These are phyloP conservation scores for Mormyrus proboscirostris DNA, from an alignment of 2,797 vertebrate species.

Conservation along the genomic window DNA sequence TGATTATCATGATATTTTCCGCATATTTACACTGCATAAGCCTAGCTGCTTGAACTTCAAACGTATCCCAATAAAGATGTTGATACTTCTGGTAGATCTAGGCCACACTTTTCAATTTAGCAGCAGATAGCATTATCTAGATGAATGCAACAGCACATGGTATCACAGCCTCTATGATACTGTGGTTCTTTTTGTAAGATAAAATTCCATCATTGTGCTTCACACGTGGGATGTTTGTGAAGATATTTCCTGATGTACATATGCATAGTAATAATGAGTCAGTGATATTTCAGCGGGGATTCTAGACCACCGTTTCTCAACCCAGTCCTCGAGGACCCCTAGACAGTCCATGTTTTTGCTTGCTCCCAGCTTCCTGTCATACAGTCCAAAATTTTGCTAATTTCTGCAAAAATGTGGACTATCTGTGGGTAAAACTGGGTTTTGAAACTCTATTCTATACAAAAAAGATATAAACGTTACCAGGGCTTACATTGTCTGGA, in stretches of 20 bases:
- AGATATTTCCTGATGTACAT: not conserved
- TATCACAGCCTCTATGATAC: not conserved
- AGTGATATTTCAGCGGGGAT: not conserved
- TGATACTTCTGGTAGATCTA: too few relatives aligned
- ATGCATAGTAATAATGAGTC: not conserved
- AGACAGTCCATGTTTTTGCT: not conserved
- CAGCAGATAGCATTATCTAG: not conserved
- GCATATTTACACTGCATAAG: not conserved
- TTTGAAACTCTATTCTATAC: not conserved
- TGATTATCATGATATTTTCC: not conserved
- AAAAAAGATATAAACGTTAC: not conserved
- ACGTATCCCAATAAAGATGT: not conserved
- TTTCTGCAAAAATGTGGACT: not conserved
- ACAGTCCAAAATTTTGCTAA: not conserved
- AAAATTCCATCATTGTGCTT: not conserved
- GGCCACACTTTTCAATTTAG: not conserved
- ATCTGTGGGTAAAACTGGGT: not conserved
- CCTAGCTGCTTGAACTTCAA: not conserved
- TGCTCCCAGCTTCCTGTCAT: not conserved
- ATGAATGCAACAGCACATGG: not conserved
- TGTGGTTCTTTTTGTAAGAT: not conserved
- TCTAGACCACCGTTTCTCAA: not conserved
- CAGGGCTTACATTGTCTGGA: not conserved
- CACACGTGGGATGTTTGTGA: not conserved
- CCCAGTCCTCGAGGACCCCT: not conserved